These are phyloP conservation scores for Trichosurus vulpecula DNA, from an alignment of 2,797 vertebrate species.

Conservation along the genomic window DNA sequence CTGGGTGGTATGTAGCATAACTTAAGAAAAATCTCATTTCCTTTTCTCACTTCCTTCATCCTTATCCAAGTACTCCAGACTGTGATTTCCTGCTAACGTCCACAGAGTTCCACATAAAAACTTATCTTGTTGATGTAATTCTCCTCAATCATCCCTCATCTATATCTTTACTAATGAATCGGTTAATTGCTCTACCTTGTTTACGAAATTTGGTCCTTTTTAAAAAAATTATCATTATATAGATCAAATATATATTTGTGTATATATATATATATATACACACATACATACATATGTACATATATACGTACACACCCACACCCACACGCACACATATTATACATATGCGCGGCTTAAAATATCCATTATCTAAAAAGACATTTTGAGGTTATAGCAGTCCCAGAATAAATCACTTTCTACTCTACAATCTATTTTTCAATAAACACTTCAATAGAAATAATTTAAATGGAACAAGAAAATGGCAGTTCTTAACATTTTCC, in stretches of 20 bases:
- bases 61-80: neutral
- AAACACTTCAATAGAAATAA: neutral
- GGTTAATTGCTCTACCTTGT: neutral
- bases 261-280: too few species aligned
- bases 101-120: neutral
- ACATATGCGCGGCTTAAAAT: neutral
- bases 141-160: neutral
- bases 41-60: neutral
- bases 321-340: too few species aligned
- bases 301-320: too few species aligned
- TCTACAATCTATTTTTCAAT: neutral
- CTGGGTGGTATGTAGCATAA: neutral
- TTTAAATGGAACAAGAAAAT: neutral
- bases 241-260: neutral
- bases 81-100: neutral
- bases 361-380: neutral
- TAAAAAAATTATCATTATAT: neutral
- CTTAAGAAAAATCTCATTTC: neutral
- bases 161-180: neutral
- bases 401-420: slow-evolving; percentile 21
- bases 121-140: neutral
- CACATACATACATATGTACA: too few species aligned
- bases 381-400: neutral
- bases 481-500: neutral
- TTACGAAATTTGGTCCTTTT: neutral